Evolutionary conservation across 2,888 invertebrate genomes (phyloP), one percentile per base, ranked within the genome.

Genomic region (Selenia dentaria): DNA sequence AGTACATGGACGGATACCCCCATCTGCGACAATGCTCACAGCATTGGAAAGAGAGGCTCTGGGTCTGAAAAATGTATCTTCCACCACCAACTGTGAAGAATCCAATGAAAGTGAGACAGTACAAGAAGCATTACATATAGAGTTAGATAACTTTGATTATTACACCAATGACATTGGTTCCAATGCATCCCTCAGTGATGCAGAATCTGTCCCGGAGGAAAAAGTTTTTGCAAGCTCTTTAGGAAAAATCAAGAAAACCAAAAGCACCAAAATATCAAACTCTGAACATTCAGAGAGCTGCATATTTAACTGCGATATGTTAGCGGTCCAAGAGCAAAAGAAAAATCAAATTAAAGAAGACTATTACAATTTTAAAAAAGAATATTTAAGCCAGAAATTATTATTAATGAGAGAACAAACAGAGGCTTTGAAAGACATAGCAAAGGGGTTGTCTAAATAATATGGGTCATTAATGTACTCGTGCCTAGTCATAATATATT

Each of bases 371-470:
- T 89, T 86, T 51, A 87, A 82, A 64, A 88, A 87, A 54, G 83
- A 86, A 48, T 89, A 89, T 67, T 71, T 88, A 22, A 79, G 62
- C 48, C 81, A 89, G 51, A 89, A 89, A 53, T 64, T 89, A 36
- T 69, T 77, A 52, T 35, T 86, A 24, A 61, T 89, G 48, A 84
- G 78, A 49, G 84, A 85, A 57, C 89, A 88, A 52, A 83, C 83
- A 2, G 86, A 86, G 52, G 88, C 89, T n/a, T 62, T 89, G 6
- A 83, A 83, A 62, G 72, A 62, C 57, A 88, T 89, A 59, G 88
- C 88, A 28, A 79, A 68, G 53, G 82, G 81, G 62, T 70, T 87
- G 16, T 3, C 16, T 16, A 16, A 16, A 16, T 16, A 16, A 16
- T 16, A 4, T 16, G n/a, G n/a, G n/a, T n/a, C n/a, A n/a, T n/a